Conservation (phyloP, 2,113 vertebrate genomes). For the Orientallactaga bullata region DNA sequence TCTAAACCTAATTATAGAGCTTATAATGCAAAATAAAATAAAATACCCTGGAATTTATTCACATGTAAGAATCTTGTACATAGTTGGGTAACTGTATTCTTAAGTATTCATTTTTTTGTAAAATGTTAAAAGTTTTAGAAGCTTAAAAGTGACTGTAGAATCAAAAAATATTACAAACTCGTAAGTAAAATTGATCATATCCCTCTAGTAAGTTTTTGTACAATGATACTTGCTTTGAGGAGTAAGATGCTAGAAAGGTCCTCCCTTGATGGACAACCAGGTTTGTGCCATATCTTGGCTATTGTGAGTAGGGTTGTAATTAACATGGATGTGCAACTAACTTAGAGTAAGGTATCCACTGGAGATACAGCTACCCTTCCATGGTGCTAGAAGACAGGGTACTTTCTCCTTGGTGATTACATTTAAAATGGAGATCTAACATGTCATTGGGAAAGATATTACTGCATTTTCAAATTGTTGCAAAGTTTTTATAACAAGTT, state of each 20-base stretch:
- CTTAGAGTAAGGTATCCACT: background rate
- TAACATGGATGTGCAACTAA: too few species aligned
- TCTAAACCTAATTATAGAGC: background rate
- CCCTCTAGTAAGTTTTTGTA: background rate
- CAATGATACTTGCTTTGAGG: background rate
- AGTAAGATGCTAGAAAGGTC: background rate
- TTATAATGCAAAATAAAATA: background rate
- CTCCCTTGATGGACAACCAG: too few species aligned
- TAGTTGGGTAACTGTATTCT: background rate
- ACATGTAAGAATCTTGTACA: background rate
- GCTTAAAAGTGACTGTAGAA: background rate
- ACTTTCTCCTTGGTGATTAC: background rate
- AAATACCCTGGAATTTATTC: background rate
- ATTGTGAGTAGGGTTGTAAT: background rate
- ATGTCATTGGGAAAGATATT: background rate
- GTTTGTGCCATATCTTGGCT: too few species aligned
- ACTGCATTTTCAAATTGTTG: background rate
- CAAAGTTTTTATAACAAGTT: background rate
- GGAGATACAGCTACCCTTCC: background rate
- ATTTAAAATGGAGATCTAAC: background rate
- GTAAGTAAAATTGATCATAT: background rate
- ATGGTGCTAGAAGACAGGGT: background rate
- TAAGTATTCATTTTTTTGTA: background rate
- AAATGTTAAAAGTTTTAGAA: background rate
- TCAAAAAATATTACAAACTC: background rate